A percentile compares a stretch with the other conserved stretches of the same genome.
phyloP scores from a whole-genome alignment of 2,113 vertebrate genomes.

The Seriola rivoliana region DNA sequence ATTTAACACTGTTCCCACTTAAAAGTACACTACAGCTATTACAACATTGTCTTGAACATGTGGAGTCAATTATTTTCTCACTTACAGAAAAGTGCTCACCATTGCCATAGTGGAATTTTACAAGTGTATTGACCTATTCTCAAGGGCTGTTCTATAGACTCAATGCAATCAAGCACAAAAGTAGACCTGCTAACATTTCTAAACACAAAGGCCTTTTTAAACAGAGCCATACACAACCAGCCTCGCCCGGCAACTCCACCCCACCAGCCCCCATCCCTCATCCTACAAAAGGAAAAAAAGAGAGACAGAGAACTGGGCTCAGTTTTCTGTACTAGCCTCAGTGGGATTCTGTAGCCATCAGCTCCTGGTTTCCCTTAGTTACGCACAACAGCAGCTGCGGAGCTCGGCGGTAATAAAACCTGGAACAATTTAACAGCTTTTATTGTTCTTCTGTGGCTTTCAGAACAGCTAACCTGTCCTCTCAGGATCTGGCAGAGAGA shows the following conservation, averaged over 20 bases:
- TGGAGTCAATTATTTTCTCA: slow-evolving; percentile 80
- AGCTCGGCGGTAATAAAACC: slow-evolving; percentile 92
- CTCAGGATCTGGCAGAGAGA: slow-evolving; percentile 88
- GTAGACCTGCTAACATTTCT: slow-evolving; percentile 73
- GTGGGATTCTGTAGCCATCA: slow-evolving; percentile 85
- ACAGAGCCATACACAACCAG: slow-evolving; percentile 63
- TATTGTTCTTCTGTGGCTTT: slow-evolving; percentile 97
- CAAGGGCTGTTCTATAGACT: slow-evolving; percentile 75
- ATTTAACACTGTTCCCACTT: slow-evolving; percentile 48
- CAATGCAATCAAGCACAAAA: slow-evolving; percentile 80
- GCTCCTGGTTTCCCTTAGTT: slow-evolving; percentile 89
- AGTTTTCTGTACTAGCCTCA: slow-evolving; percentile 72
- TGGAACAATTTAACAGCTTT: slow-evolving; percentile 96
- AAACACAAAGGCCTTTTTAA: slow-evolving; percentile 80
- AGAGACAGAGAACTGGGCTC: slow-evolving; percentile 58
- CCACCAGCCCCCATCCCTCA: slow-evolving; percentile 47
- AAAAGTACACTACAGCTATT: slow-evolving; percentile 64
- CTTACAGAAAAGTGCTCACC: slow-evolving; percentile 75
- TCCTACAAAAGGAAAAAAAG: slow-evolving; percentile 39
- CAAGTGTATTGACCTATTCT: slow-evolving; percentile 80
- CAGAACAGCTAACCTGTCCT: slow-evolving; percentile 91
- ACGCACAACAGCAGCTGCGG: slow-evolving; percentile 93
- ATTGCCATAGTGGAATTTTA: slow-evolving; percentile 74
- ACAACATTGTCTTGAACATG: slow-evolving; percentile 70
- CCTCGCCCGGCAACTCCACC: slow-evolving; percentile 36